Evolutionary conservation across 2,888 invertebrate genomes (phyloP).

Genomic region (Ditylenchus weischeri): DNA sequence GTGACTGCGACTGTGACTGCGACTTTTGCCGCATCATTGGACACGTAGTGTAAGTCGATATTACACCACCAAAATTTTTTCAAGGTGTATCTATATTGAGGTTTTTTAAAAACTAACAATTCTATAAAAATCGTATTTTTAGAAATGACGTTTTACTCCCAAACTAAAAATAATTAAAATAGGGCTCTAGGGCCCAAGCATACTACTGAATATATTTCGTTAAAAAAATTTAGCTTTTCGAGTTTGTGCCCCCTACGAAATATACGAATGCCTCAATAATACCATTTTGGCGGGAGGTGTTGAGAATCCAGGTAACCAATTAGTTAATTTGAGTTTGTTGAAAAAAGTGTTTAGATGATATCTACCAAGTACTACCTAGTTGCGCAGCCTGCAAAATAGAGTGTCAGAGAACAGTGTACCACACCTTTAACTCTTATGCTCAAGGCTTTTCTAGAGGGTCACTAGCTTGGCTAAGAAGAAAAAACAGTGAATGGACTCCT

Average conservation of each 20-base stretch:
- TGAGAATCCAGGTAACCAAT: background rate
- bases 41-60: too few relatives aligned
- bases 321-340: background rate
- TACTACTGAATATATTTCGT: background rate
- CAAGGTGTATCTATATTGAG: too few relatives aligned
- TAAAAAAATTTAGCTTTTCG: slow-evolving; percentile 14
- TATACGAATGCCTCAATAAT: slow-evolving; percentile 21
- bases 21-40: too few relatives aligned
- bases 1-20: too few relatives aligned
- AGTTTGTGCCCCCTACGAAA: slow-evolving; percentile 26
- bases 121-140: too few relatives aligned
- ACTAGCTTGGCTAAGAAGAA: slow-evolving; percentile 25
- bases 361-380: slow-evolving; percentile 15
- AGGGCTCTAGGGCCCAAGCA: too few relatives aligned
- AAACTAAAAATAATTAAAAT: too few relatives aligned
- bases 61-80: too few relatives aligned
- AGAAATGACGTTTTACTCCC: too few relatives aligned
- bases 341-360: slow-evolving; percentile 3
- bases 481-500: slow-evolving; percentile 18
- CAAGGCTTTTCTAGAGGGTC: slow-evolving; percentile 43
- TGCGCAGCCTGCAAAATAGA: slow-evolving; percentile 42
- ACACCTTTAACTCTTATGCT: slow-evolving; percentile 50
- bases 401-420: slow-evolving; percentile 45
- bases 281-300: slow-evolving; percentile 10
- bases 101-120: too few relatives aligned